These are phyloP conservation scores for Antennarius maculatus DNA, from an alignment of 2,797 vertebrate genomes.

Conservation along the genomic window DNA sequence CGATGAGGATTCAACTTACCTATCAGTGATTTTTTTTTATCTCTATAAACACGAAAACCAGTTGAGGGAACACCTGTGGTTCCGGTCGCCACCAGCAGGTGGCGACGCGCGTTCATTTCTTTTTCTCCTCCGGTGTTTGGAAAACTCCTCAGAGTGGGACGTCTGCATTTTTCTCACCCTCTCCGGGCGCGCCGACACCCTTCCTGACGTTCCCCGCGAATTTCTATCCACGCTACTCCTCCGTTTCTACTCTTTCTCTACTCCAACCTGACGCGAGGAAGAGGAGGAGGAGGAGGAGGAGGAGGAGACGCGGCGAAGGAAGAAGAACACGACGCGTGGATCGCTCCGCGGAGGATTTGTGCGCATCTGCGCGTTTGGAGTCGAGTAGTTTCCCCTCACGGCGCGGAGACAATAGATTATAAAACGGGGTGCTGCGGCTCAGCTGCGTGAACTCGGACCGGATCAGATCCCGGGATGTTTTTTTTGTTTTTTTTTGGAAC, in stretches of 20 bases:
- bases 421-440: slow-evolving; percentile 49
- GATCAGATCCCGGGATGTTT: slow-evolving; percentile 4
- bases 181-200: slow-evolving; percentile 44
- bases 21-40: neutral
- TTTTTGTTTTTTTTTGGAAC: neutral
- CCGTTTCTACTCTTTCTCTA: slow-evolving; percentile 46
- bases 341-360: slow-evolving; percentile 10
- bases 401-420: slow-evolving; percentile 58
- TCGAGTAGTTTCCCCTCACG: neutral
- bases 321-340: too few species aligned
- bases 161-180: slow-evolving; percentile 20
- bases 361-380: neutral
- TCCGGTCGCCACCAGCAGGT: slow-evolving; percentile 19
- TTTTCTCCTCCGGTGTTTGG: rapidly evolving
- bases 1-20: neutral
- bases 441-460: slow-evolving; percentile 32
- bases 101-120: slow-evolving; percentile 19
- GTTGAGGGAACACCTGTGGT: neutral
- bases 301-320: neutral
- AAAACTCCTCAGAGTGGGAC: slow-evolving; percentile 36
- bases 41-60: neutral
- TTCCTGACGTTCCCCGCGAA: slow-evolving; percentile 74
- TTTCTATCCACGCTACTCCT: slow-evolving; percentile 59
- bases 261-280: slow-evolving; percentile 27
- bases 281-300: too few species aligned